Percentiles rank a stretch among this genome's conserved stretches.
Evolutionary conservation across 2,888 invertebrate genomes (phyloP).

Genomic region (Nomada goodeniana): DNA sequence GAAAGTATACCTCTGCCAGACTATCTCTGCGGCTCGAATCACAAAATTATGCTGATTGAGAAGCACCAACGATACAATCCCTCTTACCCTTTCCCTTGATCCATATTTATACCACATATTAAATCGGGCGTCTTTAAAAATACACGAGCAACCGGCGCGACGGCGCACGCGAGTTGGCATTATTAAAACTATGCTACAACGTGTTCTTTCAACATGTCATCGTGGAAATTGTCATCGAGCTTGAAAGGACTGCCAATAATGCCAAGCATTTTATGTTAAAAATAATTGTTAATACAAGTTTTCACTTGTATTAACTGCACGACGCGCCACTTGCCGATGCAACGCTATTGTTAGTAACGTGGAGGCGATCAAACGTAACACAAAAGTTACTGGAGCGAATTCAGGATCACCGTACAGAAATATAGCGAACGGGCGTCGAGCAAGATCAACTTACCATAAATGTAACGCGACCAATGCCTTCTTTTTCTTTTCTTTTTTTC

Average conservation of each 20-base stretch:
- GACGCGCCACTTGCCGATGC: too few relatives aligned
- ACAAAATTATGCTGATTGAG: constrained; percentile 10
- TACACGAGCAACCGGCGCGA: too few relatives aligned
- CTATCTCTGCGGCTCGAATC: not conserved
- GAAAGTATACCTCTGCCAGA: constrained; percentile 3
- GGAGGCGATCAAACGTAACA: not conserved
- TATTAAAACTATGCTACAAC: not conserved
- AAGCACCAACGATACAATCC: not conserved
- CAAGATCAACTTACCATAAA: constrained; percentile 59
- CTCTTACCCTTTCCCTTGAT: not conserved
- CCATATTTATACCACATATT: not conserved
- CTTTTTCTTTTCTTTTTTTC: constrained; percentile 16
- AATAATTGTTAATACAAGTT: too few relatives aligned
- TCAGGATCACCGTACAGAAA: not conserved
- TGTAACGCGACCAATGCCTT: constrained; percentile 54
- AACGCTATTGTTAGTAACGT: not conserved
- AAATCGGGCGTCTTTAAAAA: too few relatives aligned
- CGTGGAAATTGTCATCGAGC: not conserved
- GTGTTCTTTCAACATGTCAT: not conserved
- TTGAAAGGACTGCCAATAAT: not conserved
- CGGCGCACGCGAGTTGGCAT: not conserved
- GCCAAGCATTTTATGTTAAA: too few relatives aligned
- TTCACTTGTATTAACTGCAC: not conserved
- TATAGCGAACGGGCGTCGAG: not conserved
- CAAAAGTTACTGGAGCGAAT: not conserved